Conservation (phyloP, 2,113 vertebrate species). For the Brachirus orientalis region DNA sequence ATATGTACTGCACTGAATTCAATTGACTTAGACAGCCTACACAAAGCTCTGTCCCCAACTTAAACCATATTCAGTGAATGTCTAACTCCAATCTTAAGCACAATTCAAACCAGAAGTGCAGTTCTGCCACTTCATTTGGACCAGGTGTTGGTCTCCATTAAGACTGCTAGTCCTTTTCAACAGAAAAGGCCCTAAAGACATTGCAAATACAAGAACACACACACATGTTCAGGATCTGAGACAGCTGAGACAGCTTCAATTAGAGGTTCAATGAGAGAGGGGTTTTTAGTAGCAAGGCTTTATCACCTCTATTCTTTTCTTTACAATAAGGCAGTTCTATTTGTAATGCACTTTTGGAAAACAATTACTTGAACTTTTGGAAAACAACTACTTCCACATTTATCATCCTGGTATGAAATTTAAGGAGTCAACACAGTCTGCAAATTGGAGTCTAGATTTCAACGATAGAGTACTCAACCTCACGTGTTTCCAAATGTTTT, state of each 20-base stretch:
- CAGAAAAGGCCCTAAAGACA: too few relatives aligned
- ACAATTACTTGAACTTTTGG: conserved; percentile 50
- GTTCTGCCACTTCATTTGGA: too few relatives aligned
- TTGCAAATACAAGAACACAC: background rate
- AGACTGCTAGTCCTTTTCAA: too few relatives aligned
- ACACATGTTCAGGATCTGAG: conserved; percentile 12
- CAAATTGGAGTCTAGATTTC: conserved; percentile 1
- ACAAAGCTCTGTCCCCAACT: too few relatives aligned
- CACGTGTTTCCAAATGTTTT: background rate
- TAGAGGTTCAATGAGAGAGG: conserved; percentile 38
- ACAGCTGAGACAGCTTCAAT: conserved; percentile 44
- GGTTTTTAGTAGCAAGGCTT: conserved; percentile 48
- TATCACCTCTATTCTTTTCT: conserved; percentile 53
- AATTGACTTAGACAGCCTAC: too few relatives aligned
- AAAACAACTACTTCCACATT: conserved; percentile 59
- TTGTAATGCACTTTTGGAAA: conserved; percentile 58
- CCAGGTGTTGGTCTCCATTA: too few relatives aligned
- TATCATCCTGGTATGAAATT: conserved; percentile 31
- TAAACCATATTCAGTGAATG: too few relatives aligned
- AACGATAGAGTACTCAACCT: background rate
- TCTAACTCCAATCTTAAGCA: too few relatives aligned
- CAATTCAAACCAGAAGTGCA: too few relatives aligned
- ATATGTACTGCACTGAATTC: too few relatives aligned
- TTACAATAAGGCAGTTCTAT: conserved; percentile 50
- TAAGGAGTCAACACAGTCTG: conserved; percentile 1